A percentile compares a stretch with the other conserved stretches of the same genome.
phyloP scores from a whole-genome alignment of 2,888 invertebrate species.

The Pyrrhosoma nymphula region DNA sequence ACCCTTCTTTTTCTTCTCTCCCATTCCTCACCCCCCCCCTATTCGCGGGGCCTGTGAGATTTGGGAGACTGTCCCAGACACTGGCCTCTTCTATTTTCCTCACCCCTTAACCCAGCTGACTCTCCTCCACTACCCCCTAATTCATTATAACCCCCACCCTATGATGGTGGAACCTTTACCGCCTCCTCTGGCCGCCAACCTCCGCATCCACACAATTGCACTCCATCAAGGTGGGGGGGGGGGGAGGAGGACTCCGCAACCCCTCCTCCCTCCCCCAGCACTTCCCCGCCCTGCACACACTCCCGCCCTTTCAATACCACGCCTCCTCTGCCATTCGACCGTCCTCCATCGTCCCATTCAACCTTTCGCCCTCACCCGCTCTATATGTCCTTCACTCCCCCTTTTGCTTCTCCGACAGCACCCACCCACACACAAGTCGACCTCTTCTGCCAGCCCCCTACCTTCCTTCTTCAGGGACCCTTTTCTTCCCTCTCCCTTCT shows the following conservation, averaged over 20 bases:
- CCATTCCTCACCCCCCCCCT: neutral
- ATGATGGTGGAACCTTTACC: neutral
- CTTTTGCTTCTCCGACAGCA: neutral
- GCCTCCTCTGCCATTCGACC: slow-evolving; percentile 30
- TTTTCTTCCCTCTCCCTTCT: neutral
- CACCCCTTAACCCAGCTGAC: neutral
- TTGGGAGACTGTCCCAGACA: slow-evolving; percentile 57
- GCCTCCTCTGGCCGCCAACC: slow-evolving; percentile 4
- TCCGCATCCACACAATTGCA: slow-evolving; percentile 56
- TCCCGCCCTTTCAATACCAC: slow-evolving; percentile 54
- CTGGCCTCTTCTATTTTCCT: slow-evolving; percentile 49
- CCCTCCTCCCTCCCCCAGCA: neutral
- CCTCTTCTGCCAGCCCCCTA: slow-evolving; percentile 26
- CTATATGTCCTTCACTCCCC: slow-evolving; percentile 34
- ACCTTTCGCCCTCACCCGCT: slow-evolving; percentile 9
- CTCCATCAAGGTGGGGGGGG: slow-evolving; percentile 48
- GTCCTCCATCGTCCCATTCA: neutral
- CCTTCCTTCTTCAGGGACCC: neutral
- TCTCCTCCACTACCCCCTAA: neutral
- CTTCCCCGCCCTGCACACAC: neutral
- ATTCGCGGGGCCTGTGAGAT: neutral
- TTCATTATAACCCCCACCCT: neutral
- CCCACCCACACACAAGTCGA: neutral
- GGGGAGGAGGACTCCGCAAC: too few species aligned
- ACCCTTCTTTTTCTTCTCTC: neutral